phyloP scores from a whole-genome alignment of 2,888 invertebrate species.

The Lissonota sp. region DNA sequence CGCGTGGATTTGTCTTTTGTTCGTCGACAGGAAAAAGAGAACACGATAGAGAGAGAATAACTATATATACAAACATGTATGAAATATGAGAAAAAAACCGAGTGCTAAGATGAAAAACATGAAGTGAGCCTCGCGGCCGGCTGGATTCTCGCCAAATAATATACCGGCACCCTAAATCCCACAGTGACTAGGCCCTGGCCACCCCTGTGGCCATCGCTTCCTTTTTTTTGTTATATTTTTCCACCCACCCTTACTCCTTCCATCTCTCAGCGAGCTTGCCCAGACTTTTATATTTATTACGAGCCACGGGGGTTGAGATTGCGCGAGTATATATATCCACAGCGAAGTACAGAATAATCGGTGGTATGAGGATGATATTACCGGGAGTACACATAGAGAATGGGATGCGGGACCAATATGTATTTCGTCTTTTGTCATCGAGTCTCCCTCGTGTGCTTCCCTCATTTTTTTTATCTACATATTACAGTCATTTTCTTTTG shows the following conservation, averaged over 20 bases:
- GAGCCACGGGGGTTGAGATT: slow-evolving; percentile 77
- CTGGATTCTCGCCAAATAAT: slow-evolving; percentile 83
- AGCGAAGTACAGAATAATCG: slow-evolving; percentile 48
- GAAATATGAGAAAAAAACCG: slow-evolving; percentile 66
- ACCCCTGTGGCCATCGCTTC: slow-evolving; percentile 52
- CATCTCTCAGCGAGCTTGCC: slow-evolving; percentile 3
- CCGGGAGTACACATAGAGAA: slow-evolving; percentile 32
- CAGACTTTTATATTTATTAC: slow-evolving; percentile 82
- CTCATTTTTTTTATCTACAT: slow-evolving; percentile 15
- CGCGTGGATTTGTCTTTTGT: slow-evolving; percentile 67
- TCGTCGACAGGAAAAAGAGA: slow-evolving; percentile 45
- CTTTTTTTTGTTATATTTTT: slow-evolving; percentile 17
- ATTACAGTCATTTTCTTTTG: slow-evolving; percentile 39
- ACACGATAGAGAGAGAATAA: neutral
- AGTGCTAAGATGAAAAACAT: slow-evolving; percentile 82
- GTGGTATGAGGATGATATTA: slow-evolving; percentile 29
- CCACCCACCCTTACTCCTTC: slow-evolving; percentile 32
- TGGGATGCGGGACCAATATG: slow-evolving; percentile 45
- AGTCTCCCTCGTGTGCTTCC: slow-evolving; percentile 61
- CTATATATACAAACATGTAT: slow-evolving; percentile 24
- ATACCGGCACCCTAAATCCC: slow-evolving; percentile 79
- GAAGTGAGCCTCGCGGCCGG: slow-evolving; percentile 81
- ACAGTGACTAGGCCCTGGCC: slow-evolving; percentile 59
- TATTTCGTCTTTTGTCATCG: slow-evolving; percentile 77
- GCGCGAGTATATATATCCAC: slow-evolving; percentile 63